Base-by-base conservation (phyloP, 2,888 invertebrate species). In the Diachrysia chrysitis region DNA sequence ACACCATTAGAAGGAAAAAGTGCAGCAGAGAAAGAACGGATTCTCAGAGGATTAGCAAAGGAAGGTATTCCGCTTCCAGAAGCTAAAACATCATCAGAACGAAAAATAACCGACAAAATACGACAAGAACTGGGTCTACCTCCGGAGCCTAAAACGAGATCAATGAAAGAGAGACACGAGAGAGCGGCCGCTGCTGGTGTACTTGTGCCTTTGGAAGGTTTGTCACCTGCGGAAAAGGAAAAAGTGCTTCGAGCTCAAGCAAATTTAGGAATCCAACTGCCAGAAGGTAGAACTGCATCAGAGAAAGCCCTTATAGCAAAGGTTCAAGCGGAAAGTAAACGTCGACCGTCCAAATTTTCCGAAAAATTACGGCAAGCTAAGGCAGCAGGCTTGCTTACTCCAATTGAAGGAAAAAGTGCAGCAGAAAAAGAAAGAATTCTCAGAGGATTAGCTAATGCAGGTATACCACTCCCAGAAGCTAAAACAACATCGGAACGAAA, bases 41-140 rank as follows among this genome's bases (percentile, higher is more conserved):
- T 86, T 9, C 29, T 86, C 6, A 81, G 1, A 58, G 79, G 67
- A 1, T 66, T 85, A 16, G 83, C 81, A 1, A 73, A 56, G 23
- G 25, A 37, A 10, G 87, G 87, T 0, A 54, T 87, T 0, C 82
- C 84, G 0, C 63, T 88, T 0, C 86, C 87, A 1, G 79, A 83
- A 54, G 83, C 69, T 0, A 73, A 84, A 75, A 79, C 83, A 0
- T 19, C 78, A 3, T 85, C 87, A 0, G 87, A 88, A 62, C 80
- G 69, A 37, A 72, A 80, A 48, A 3, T 87, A 0, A 78, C 84
- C 0, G 59, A n/a, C n/a, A 42, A 42, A 42, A 14, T 42, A n/a
- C 42, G 42, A 1, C 10, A 42, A n/a, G 42, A 42, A 42, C n/a
- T n/a, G 6, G 42, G 42, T 1, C 42, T 42, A 1, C 42, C 42